Evolutionary conservation across 2,797 vertebrate genomes (phyloP).

Genomic region (Hylomyscus alleni): DNA sequence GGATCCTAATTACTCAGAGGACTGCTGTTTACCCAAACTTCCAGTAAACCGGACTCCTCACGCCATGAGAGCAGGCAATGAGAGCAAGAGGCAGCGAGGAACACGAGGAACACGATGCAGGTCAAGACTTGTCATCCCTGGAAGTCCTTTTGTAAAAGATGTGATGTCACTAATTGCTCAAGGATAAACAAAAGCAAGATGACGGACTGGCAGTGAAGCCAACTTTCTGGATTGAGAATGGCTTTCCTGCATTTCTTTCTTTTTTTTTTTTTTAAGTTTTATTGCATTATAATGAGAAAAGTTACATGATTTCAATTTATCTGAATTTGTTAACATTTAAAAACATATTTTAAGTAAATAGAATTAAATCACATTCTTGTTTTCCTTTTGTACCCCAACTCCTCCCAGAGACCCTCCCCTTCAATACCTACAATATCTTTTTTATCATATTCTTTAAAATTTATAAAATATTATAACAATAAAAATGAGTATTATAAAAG

Average conservation of each 20-base stretch:
- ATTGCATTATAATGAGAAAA: no score
- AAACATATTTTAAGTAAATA: no score
- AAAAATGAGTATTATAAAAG: no score
- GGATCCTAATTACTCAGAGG: constrained; percentile 72
- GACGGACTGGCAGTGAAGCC: background rate
- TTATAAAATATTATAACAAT: no score
- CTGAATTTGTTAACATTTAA: no score
- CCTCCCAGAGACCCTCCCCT: no score
- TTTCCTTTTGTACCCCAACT: no score
- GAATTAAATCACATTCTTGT: no score
- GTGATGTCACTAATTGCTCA: constrained; percentile 5
- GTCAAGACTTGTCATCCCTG: background rate
- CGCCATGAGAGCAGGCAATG: background rate
- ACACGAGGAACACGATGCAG: background rate
- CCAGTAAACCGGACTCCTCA: background rate
- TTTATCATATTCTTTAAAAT: no score
- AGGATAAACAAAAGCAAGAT: constrained; percentile 26
- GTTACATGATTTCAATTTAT: no score
- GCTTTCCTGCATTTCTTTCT: background rate
- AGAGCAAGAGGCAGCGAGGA: background rate
- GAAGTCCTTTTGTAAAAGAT: background rate
- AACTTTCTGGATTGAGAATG: background rate
- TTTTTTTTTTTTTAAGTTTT: no score
- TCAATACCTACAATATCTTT: no score
- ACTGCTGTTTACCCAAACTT: constrained; percentile 74